Evolutionary conservation across 1,140 invertebrate genomes (phyloP).

Genomic region (Saccostrea glomerata): DNA sequence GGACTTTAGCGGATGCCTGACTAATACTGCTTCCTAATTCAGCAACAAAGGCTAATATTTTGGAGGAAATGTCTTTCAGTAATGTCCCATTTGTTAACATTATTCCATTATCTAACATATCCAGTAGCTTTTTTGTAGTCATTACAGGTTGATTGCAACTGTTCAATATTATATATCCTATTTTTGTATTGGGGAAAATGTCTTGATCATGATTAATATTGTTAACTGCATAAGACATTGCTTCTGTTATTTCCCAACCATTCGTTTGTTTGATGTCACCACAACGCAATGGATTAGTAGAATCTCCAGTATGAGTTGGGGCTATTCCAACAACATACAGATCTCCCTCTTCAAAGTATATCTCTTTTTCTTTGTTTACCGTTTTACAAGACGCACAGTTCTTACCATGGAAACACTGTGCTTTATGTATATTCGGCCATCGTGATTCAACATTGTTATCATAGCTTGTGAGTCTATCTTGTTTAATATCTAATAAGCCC

Average conservation of each 20-base stretch:
- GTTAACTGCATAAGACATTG: slow-evolving; percentile 36
- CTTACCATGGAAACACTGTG: not conserved
- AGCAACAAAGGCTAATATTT: slow-evolving; percentile 54
- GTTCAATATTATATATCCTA: not conserved
- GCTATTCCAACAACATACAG: slow-evolving; percentile 49
- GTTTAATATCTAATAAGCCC: not conserved
- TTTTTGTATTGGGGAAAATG: not conserved
- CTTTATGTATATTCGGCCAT: not conserved
- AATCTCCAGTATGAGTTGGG: slow-evolving; percentile 33
- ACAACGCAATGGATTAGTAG: slow-evolving; percentile 20
- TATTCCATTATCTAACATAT: slow-evolving; percentile 49
- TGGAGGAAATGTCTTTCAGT: slow-evolving; percentile 15
- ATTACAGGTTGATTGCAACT: slow-evolving; percentile 1
- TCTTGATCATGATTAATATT: slow-evolving; percentile 6
- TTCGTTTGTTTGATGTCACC: slow-evolving; percentile 9
- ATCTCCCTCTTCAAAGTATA: slow-evolving; percentile 51
- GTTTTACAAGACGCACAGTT: not conserved
- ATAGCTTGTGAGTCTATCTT: not conserved
- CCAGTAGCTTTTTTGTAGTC: slow-evolving; percentile 47
- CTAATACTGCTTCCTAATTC: slow-evolving; percentile 54
- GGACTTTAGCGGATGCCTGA: slow-evolving; percentile 40
- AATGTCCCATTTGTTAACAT: slow-evolving; percentile 39
- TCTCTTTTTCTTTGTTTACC: not conserved
- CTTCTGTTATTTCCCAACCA: slow-evolving; percentile 26
- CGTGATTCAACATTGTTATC: not conserved